Evolutionary conservation across 2,113 vertebrate genomes (phyloP).

Genomic region (Leptobrachium leishanense): DNA sequence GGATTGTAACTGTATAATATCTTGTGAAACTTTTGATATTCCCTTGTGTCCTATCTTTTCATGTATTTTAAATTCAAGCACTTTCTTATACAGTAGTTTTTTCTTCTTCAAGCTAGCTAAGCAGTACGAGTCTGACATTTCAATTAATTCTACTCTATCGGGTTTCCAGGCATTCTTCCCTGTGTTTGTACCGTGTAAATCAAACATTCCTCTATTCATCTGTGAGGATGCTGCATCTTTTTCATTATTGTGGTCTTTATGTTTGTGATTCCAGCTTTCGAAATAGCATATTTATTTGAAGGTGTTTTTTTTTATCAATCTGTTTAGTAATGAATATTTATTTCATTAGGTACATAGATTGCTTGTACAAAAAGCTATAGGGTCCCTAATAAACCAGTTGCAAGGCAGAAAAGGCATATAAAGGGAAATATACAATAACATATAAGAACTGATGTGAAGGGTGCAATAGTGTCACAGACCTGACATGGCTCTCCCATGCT

Average conservation of each 20-base stretch:
- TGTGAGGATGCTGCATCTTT: constrained; percentile 5
- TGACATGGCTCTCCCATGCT: too few relatives aligned
- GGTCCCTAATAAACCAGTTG: too few relatives aligned
- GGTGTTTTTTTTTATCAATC: not conserved
- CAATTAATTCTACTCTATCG: constrained; percentile 27
- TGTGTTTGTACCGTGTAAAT: constrained; percentile 8
- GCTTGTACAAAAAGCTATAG: too few relatives aligned
- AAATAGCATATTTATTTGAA: constrained; percentile 6
- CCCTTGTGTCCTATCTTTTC: too few relatives aligned
- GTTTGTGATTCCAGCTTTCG: not conserved
- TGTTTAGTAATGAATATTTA: not conserved
- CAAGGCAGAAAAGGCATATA: too few relatives aligned
- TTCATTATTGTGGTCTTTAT: not conserved
- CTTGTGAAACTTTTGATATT: not conserved
- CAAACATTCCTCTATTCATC: constrained; percentile 17
- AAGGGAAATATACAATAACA: too few relatives aligned
- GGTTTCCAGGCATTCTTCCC: not conserved
- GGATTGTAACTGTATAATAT: too few relatives aligned
- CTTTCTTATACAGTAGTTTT: not conserved
- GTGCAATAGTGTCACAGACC: too few relatives aligned
- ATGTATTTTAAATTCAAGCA: constrained; percentile 5
- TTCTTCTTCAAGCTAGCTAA: constrained; percentile 10
- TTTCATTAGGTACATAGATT: constrained; percentile 4
- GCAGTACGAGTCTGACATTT: constrained; percentile 15
- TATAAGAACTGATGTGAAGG: too few relatives aligned